Base-by-base conservation (phyloP, 2,113 vertebrate genomes). In the Eudyptes chrysolophus region DNA sequence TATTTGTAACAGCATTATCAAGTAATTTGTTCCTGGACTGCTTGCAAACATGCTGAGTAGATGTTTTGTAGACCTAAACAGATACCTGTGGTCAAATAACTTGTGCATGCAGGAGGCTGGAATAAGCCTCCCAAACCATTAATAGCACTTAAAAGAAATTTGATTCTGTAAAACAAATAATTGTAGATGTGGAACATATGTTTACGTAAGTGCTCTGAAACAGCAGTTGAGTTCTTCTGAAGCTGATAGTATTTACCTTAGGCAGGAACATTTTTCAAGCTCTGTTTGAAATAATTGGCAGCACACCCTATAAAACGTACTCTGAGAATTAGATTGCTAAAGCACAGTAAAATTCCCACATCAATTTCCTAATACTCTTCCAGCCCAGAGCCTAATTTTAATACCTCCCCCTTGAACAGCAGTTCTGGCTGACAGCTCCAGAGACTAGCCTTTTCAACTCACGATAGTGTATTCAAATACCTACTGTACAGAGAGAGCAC, bases 241-340 rank as follows among this genome's bases (percentile, higher is more conserved):
- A 69, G 38, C 2, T 65, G 29, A 26, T 58, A 75, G 18, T 22
- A 38, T 79, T 93, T 84, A 95, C 81, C 44, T 72, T 85, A 82
- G 74, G 69, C 44, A 87, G 70, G 19, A 96, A 22, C 61, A 65
- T 70, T 92, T 92, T 93, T 77, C 74, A 87, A 72, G 49, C 77
- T 81, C 69, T 61, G 24, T 34, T 87, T 84, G 61, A 71, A 90
- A 80, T 17, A 95, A 71, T 14, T 92, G 87, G 78, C 87, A 90
- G 70, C 77, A 76, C 1, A 0, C 84, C 66, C 84, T 62, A 8
- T 36, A 90, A 36, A 79, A 60, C 40, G 72, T 87, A 65, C 25
- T 57, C 58, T 32, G 46, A 85, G n/a, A 85, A 92, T 74, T 76
- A 85, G 32, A 69, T 65, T 52, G 34, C 70, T 83, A 40, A 91